Conservation (phyloP, 2,797 vertebrate species). For the Protonibea diacanthus region DNA sequence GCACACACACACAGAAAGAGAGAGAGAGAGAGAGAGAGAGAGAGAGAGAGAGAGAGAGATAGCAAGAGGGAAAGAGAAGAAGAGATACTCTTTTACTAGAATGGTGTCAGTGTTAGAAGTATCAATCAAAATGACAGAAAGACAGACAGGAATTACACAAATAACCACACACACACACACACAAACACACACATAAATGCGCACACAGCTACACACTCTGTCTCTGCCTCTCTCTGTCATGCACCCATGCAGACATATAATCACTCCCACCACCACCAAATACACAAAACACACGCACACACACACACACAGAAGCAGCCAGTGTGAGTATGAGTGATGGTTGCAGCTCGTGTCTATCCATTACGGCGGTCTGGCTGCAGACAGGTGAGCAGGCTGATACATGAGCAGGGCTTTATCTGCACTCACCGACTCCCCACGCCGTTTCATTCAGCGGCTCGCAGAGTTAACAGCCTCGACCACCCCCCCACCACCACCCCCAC, state of each 20-base stretch:
- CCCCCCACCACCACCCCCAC: background rate
- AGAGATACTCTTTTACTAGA: slow-evolving; percentile 45
- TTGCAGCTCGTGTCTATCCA: slow-evolving; percentile 74
- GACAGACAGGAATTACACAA: slow-evolving; percentile 59
- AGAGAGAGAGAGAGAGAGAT: slow-evolving; percentile 6
- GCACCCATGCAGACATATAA: slow-evolving; percentile 75
- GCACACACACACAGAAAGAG: slow-evolving; percentile 23
- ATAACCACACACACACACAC: slow-evolving; percentile 28
- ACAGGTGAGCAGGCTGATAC: slow-evolving; percentile 84
- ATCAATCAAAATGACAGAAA: slow-evolving; percentile 70
- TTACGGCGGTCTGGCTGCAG: slow-evolving; percentile 74
- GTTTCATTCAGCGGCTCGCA: slow-evolving; percentile 71
- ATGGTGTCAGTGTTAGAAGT: slow-evolving; percentile 57
- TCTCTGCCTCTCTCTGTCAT: slow-evolving; percentile 77
- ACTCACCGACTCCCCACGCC: slow-evolving; percentile 74
- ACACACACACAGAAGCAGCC: slow-evolving; percentile 36
- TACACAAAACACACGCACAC: slow-evolving; percentile 49
- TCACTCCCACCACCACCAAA: slow-evolving; percentile 66
- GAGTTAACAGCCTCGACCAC: slow-evolving; percentile 52
- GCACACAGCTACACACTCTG: slow-evolving; percentile 56
- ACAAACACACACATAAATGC: slow-evolving; percentile 36
- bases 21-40: background rate
- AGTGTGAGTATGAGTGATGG: slow-evolving; percentile 81
- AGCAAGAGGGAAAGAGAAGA: slow-evolving; percentile 2
- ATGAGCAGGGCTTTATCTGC: slow-evolving; percentile 83